Evolutionary conservation across 2,888 invertebrate genomes (phyloP).

Genomic region (Pomacea canaliculata): DNA sequence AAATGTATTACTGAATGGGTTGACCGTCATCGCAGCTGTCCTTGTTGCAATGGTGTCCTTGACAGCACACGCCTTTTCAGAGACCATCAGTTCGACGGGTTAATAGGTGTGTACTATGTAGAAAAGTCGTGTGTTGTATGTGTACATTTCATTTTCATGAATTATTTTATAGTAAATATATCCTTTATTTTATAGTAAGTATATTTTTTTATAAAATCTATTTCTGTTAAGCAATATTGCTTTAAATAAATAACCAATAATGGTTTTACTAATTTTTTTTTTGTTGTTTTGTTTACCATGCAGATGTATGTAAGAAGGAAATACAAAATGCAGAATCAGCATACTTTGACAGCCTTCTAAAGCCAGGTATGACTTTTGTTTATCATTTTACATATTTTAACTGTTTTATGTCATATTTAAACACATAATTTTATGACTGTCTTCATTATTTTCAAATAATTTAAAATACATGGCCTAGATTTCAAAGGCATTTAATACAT

Average conservation of each 20-base stretch:
- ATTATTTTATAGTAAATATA: too few species aligned
- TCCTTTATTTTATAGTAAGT: too few species aligned
- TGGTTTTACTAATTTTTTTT: too few species aligned
- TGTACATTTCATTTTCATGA: neutral
- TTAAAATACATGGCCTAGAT: too few species aligned
- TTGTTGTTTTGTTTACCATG: conserved; percentile 13
- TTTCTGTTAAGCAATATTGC: too few species aligned
- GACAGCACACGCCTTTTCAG: conserved; percentile 43
- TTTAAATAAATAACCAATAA: too few species aligned
- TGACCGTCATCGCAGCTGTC: conserved; percentile 58
- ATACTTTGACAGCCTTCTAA: conserved; percentile 57
- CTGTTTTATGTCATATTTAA: too few species aligned
- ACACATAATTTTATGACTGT: too few species aligned
- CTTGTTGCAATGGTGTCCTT: conserved; percentile 59
- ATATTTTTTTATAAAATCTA: too few species aligned
- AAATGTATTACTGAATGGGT: conserved; percentile 64
- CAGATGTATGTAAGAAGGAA: conserved; percentile 48
- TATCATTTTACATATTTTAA: neutral
- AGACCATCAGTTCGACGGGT: conserved; percentile 61
- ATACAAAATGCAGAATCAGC: conserved; percentile 54
- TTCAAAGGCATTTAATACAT: too few species aligned
- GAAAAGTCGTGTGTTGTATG: neutral
- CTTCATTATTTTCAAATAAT: too few species aligned
- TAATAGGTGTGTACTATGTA: conserved; percentile 48
- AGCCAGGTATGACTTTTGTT: conserved; percentile 41